Base-by-base conservation (phyloP, 2,888 invertebrate genomes). In the Zhengitettix transpicula region DNA sequence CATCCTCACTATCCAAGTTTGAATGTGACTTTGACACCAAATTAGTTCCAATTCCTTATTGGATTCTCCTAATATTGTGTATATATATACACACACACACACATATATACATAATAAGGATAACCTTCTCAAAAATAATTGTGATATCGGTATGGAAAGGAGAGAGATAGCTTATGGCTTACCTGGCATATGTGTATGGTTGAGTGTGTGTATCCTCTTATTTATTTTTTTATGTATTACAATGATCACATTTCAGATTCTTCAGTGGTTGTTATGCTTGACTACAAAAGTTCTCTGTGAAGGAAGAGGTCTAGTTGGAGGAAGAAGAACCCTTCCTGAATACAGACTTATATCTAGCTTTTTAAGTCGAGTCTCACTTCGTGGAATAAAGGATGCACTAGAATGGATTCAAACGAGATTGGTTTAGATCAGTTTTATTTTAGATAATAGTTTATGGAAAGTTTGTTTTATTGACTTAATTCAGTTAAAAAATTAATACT, bases 241-340 rank as follows among this genome's bases (percentile, higher is more conserved):
- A n/a, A n/a, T 47, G 47, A 11, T 63, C 65, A 63, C 68, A 63
- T 68, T 67, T 15, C 65, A 86, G 84, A 80, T 87, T 60, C 75
- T 87, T 58, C 84, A 87, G 67, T 87, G 87, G 87, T 74, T 87
- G 42, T 73, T 87, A 64, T 82, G 83, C 62, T 73, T 87, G 42
- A 84, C 87, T 1, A 85, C 86, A 10, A 87, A 87, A 75, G 79
- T 87, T 15, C 76, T 87, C 62, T 85, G 83, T 67, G 84, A 85
- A 69, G 79, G 80, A 44, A 55, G 57, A n/a, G 57, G 40, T 12
- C 12, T 56, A 11, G 51, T 66, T 40, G 65, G 67, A 52, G 80
- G 81, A 42, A 74, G 81, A n/a, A 77, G 83, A 61, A 82, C 83
- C 61, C 82, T 81, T 71, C 81, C 84, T 0, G 86, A 87, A 69